Conservation (phyloP, 1,140 invertebrate species). For the Diorhabda elongata region DNA sequence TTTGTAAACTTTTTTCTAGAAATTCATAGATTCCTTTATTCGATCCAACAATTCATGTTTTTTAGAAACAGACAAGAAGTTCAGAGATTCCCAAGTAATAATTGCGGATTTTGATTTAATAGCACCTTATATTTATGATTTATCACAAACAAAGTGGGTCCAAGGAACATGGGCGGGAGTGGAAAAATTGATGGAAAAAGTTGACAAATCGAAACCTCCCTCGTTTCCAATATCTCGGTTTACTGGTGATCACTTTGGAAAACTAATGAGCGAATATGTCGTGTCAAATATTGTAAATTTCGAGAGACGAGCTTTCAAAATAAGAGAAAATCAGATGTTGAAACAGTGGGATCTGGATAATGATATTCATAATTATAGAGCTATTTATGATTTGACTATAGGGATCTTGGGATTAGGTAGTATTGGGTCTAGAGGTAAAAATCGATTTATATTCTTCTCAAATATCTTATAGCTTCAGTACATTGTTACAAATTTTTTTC, state of each 20-base stretch:
- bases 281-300: conserved; percentile 53
- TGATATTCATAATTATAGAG: conserved; percentile 43
- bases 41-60: neutral
- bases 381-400: conserved; percentile 49
- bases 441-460: neutral
- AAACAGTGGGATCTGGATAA: conserved; percentile 45
- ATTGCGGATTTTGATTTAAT: conserved; percentile 48
- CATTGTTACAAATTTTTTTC: too few species aligned
- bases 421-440: conserved; percentile 50
- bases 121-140: conserved; percentile 41
- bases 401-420: conserved; percentile 53
- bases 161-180: conserved; percentile 53
- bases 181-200: conserved; percentile 39
- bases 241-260: conserved; percentile 49
- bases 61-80: conserved; percentile 7
- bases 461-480: too few species aligned
- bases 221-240: conserved; percentile 46
- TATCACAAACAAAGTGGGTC: conserved; percentile 49
- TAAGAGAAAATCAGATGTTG: conserved; percentile 47
- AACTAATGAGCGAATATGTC: conserved; percentile 56
- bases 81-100: conserved; percentile 36
- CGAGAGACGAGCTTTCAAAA: conserved; percentile 47
- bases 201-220: conserved; percentile 33
- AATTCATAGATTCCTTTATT: too few species aligned
- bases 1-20: neutral